A percentile compares a stretch with the other conserved stretches of the same genome.
phyloP scores from a whole-genome alignment of 2,888 invertebrate species.

The Chydorus sphaericus region DNA sequence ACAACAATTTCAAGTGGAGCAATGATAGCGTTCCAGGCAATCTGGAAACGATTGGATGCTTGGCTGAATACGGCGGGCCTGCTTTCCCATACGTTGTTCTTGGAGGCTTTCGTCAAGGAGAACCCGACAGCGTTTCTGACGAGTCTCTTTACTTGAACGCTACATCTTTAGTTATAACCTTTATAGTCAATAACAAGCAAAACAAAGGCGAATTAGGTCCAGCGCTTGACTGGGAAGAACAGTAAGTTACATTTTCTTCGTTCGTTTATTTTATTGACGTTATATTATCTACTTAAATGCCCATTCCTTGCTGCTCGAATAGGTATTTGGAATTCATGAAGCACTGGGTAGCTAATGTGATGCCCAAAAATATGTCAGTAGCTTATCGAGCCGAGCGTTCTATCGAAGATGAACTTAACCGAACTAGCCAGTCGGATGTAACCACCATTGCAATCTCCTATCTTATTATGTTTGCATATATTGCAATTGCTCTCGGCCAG shows the following conservation, averaged over 20 bases:
- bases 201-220: constrained; percentile 49
- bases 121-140: constrained; percentile 26
- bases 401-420: constrained; percentile 81
- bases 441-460: constrained; percentile 77
- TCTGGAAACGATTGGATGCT: constrained; percentile 39
- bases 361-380: constrained; percentile 60
- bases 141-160: constrained; percentile 50
- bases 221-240: constrained; percentile 71
- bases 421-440: constrained; percentile 74
- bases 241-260: too few species aligned
- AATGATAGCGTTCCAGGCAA: constrained; percentile 24
- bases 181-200: constrained; percentile 77
- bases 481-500: constrained; percentile 70
- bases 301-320: neutral
- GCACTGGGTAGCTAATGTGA: constrained; percentile 48
- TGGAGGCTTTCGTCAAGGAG: constrained; percentile 56
- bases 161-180: constrained; percentile 75
- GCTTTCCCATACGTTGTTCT: constrained; percentile 80
- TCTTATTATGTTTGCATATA: constrained; percentile 81
- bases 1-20: constrained; percentile 25
- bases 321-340: constrained; percentile 64
- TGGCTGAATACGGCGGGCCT: constrained; percentile 82
- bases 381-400: constrained; percentile 81
- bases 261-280: constrained; percentile 10
- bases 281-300: too few species aligned